These are phyloP conservation scores for Hedychridium roseum DNA, from an alignment of 2,888 invertebrate genomes.

Conservation along the genomic window DNA sequence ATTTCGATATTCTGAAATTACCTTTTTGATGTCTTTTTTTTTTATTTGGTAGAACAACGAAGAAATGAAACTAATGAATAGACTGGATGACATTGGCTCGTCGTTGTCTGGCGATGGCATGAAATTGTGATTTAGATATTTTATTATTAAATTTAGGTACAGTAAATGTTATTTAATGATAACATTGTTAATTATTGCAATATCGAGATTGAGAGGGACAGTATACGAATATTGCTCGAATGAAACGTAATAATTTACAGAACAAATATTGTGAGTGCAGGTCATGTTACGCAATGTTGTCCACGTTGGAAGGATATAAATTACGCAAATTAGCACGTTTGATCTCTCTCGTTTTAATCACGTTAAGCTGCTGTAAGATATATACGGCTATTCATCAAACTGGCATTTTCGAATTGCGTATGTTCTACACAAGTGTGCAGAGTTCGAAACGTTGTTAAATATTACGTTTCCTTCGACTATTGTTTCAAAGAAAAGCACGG, in stretches of 20 bases:
- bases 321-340: too few species aligned
- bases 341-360: too few species aligned
- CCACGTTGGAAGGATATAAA: too few species aligned
- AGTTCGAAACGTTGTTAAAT: too few species aligned
- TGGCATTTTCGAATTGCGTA: too few species aligned
- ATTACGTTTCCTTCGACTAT: constrained; percentile 39
- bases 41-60: constrained; percentile 26
- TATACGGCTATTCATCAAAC: too few species aligned
- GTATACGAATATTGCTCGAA: constrained; percentile 43
- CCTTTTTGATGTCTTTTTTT: constrained; percentile 1
- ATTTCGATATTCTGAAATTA: constrained; percentile 19
- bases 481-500: constrained; percentile 21
- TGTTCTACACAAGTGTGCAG: too few species aligned
- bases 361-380: too few species aligned
- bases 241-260: constrained; percentile 46
- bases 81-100: constrained; percentile 41
- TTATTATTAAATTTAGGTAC: constrained; percentile 58
- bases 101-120: constrained; percentile 39
- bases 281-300: too few species aligned
- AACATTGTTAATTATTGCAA: constrained; percentile 51
- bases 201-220: constrained; percentile 42
- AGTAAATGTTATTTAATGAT: constrained; percentile 59
- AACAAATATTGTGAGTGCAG: too few species aligned
- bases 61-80: constrained; percentile 35
- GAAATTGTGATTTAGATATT: constrained; percentile 60